These are phyloP conservation scores for Plebejus anna DNA, from an alignment of 2,888 invertebrate species.

Conservation along the genomic window DNA sequence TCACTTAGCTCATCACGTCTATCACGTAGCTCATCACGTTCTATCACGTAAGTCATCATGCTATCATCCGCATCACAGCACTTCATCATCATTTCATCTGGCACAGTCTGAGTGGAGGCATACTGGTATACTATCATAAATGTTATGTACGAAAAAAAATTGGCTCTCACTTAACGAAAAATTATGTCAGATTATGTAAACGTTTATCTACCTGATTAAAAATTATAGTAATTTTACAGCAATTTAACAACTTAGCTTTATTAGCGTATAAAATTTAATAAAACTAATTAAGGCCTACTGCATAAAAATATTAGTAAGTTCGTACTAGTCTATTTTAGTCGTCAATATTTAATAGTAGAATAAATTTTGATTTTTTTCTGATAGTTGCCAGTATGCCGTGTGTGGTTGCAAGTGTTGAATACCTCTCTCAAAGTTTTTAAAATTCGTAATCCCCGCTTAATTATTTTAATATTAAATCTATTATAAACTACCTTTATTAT, in stretches of 20 bases:
- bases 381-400: constrained; percentile 64
- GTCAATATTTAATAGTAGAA: background rate
- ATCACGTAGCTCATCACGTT: constrained; percentile 42
- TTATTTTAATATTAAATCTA: constrained; percentile 56
- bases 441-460: constrained; percentile 61
- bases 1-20: constrained; percentile 40
- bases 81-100: constrained; percentile 61
- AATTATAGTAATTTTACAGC: background rate
- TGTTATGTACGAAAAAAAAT: background rate
- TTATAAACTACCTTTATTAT: constrained; percentile 48
- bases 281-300: background rate
- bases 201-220: background rate
- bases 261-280: background rate
- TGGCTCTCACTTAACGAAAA: background rate
- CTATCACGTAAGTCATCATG: constrained; percentile 49
- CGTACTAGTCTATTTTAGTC: constrained; percentile 22
- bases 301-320: background rate
- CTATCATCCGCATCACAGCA: constrained; percentile 76
- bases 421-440: constrained; percentile 57
- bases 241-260: background rate
- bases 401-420: constrained; percentile 62
- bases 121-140: constrained; percentile 52
- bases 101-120: constrained; percentile 73
- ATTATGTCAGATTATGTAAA: background rate
- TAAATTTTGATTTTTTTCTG: constrained; percentile 33